Conservation (phyloP, 2,888 invertebrate species). For the Drosophila gaucha region DNA sequence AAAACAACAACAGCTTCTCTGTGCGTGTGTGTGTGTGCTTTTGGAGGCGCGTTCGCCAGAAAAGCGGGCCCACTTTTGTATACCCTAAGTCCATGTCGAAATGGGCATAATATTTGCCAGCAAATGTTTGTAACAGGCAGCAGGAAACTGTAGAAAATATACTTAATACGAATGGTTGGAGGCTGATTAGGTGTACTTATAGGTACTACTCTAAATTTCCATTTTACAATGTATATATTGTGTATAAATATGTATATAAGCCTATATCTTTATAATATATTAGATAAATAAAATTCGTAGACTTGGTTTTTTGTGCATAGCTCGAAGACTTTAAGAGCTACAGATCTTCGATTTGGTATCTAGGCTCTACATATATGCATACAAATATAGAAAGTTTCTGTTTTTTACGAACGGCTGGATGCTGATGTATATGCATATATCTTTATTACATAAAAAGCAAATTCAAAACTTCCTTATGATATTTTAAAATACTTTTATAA, state of each 20-base stretch:
- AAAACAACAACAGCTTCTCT: neutral
- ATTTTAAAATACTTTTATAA: too few species aligned
- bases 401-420: too few species aligned
- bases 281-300: too few species aligned
- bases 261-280: too few species aligned
- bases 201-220: too few species aligned
- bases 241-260: too few species aligned
- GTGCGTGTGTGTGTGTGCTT: slow-evolving; percentile 11
- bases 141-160: neutral
- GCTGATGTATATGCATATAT: too few species aligned
- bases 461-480: too few species aligned
- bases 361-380: neutral
- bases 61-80: slow-evolving; percentile 59
- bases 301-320: neutral
- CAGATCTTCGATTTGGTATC: neutral
- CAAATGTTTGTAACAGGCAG: neutral
- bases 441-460: too few species aligned
- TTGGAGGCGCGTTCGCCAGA: slow-evolving; percentile 63
- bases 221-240: too few species aligned
- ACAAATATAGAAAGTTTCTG: neutral
- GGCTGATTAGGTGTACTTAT: too few species aligned
- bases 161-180: too few species aligned
- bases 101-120: neutral
- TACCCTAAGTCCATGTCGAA: neutral
- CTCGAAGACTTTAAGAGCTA: neutral